Conservation (phyloP, 2,113 vertebrate species). For the Salvelinus alpinus region DNA sequence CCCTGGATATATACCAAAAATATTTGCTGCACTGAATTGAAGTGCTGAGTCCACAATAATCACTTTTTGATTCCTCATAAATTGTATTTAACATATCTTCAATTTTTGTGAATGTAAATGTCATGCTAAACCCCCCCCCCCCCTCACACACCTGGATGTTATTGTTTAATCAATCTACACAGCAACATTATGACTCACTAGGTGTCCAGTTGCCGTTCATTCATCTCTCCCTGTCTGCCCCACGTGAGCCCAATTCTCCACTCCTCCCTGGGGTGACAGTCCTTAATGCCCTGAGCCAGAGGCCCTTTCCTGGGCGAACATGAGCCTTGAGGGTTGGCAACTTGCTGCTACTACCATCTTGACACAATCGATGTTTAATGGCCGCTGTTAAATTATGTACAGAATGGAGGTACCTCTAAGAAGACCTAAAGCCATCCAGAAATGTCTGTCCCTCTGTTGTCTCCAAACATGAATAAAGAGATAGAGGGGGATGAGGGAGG, state of each 20-base stretch:
- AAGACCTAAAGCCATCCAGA: background rate
- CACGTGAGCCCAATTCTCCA: slow-evolving; percentile 18
- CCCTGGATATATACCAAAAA: background rate
- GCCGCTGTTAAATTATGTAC: background rate
- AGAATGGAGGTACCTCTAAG: background rate
- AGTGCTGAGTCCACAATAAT: background rate
- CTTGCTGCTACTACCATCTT: slow-evolving; percentile 18
- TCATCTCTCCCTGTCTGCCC: background rate
- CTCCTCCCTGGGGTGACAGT: background rate
- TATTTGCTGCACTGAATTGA: background rate
- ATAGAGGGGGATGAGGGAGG: no score
- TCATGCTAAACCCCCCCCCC: slow-evolving; percentile 7
- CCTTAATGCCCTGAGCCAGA: slow-evolving; percentile 14
- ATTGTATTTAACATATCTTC: background rate
- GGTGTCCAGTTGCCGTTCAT: slow-evolving; percentile 23
- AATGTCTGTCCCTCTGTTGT: background rate
- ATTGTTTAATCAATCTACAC: background rate
- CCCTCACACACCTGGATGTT: no score
- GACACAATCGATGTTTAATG: slow-evolving; percentile 36
- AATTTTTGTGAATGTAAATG: background rate
- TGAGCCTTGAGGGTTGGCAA: background rate
- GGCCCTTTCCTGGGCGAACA: background rate
- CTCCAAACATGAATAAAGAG: background rate
- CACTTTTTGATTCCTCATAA: background rate
- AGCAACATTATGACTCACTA: slow-evolving; percentile 24